phyloP scores from a whole-genome alignment of 2,888 invertebrate species.

The Troilus luridus region DNA sequence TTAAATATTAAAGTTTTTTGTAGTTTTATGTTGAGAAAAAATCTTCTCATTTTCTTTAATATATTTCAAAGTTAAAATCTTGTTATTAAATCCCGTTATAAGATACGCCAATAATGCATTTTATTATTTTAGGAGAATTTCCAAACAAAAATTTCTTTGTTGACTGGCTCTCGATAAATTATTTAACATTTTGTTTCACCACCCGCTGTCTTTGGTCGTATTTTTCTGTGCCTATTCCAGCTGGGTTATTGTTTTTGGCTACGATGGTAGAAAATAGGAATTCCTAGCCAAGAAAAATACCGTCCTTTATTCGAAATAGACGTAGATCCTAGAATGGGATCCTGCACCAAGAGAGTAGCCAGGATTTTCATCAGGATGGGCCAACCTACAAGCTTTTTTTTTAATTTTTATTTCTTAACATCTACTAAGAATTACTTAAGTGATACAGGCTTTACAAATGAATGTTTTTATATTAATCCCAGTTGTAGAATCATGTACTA shows the following conservation, averaged over 20 bases:
- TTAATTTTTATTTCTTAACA: too few species aligned
- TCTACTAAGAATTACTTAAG: too few species aligned
- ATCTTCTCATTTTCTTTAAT: too few species aligned
- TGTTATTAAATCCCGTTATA: not conserved
- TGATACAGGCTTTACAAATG: too few species aligned
- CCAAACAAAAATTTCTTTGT: not conserved
- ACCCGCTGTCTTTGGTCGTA: not conserved
- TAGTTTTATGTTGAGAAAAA: too few species aligned
- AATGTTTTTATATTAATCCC: too few species aligned
- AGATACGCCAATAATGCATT: not conserved
- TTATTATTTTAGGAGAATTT: not conserved
- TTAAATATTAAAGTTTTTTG: too few species aligned
- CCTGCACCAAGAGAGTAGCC: too few species aligned
- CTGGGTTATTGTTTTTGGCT: not conserved
- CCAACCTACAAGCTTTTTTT: too few species aligned
- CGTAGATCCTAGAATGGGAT: not conserved
- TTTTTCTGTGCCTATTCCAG: not conserved
- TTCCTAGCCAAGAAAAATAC: conserved; percentile 11
- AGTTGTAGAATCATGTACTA: too few species aligned
- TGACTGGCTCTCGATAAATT: not conserved
- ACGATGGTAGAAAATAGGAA: conserved; percentile 9
- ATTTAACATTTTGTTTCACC: not conserved
- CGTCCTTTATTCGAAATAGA: not conserved
- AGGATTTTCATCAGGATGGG: too few species aligned
- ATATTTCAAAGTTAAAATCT: not conserved